A percentile compares a stretch with the other conserved stretches of the same genome.
Evolutionary conservation across 2,113 vertebrate genomes (phyloP).

Genomic region (Zosterops pallidus): DNA sequence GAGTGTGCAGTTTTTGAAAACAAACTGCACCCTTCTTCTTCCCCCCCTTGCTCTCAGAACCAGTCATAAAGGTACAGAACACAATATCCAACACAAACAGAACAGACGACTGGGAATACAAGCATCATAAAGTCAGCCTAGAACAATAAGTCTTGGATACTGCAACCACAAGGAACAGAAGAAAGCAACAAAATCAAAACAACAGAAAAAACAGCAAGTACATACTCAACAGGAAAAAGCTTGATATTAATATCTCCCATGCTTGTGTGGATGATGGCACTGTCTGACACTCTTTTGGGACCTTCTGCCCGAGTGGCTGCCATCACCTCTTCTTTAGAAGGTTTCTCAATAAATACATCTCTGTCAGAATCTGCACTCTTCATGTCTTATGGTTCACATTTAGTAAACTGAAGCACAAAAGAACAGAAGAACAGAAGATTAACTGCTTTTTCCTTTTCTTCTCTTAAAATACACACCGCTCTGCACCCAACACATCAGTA

Average conservation of each 20-base stretch:
- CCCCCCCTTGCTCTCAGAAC: too few species aligned
- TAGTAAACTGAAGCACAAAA: slow-evolving; percentile 84
- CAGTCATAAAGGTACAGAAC: too few species aligned
- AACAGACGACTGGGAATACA: too few species aligned
- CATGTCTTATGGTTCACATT: slow-evolving; percentile 96
- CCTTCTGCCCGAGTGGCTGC: slow-evolving; percentile 99
- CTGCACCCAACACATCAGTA: neutral
- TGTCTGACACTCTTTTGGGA: slow-evolving; percentile 95
- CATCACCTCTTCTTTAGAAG: slow-evolving; percentile 99
- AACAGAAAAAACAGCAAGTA: slow-evolving; percentile 8
- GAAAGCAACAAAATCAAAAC: neutral
- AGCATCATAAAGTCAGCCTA: too few species aligned
- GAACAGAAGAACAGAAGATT: neutral
- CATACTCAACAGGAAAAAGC: slow-evolving; percentile 98
- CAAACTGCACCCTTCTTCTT: too few species aligned
- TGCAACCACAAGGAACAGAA: neutral
- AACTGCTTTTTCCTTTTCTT: neutral
- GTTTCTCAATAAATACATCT: slow-evolving; percentile 98
- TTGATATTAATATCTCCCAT: slow-evolving; percentile 98
- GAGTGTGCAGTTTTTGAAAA: too few species aligned
- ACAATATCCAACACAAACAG: too few species aligned
- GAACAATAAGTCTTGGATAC: neutral
- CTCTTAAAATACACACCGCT: neutral
- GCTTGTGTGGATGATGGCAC: slow-evolving; percentile 96
- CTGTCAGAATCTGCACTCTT: slow-evolving; percentile 97